Conservation (phyloP, 2,797 vertebrate genomes). For the Chiroxiphia lanceolata region DNA sequence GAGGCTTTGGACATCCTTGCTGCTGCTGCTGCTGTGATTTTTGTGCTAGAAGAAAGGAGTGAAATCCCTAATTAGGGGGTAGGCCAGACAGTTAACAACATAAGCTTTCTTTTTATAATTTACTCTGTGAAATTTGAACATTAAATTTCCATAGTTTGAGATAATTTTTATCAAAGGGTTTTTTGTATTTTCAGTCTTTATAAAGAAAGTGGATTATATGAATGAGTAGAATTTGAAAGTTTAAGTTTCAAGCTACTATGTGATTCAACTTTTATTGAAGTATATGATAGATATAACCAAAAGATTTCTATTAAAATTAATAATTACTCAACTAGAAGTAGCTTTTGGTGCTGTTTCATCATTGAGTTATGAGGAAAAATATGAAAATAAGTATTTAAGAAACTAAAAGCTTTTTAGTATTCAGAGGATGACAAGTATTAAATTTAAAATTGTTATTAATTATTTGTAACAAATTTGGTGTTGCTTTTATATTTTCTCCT, state of each 20-base stretch:
- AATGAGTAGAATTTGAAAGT: neutral
- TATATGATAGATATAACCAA: too few relatives aligned
- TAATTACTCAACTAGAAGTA: neutral
- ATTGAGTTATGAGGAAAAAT: neutral
- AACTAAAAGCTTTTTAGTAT: neutral
- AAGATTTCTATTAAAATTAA: neutral
- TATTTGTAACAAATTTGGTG: fast-evolving
- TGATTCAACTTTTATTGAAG: neutral
- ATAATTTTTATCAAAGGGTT: neutral
- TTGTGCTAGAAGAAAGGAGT: neutral
- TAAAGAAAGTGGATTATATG: neutral
- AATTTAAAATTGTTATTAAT: neutral
- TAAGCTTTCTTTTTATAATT: neutral
- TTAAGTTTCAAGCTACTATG: neutral
- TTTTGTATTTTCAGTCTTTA: neutral
- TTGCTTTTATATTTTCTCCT: neutral
- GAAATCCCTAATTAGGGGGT: neutral
- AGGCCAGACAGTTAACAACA: neutral
- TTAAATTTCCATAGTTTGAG: neutral
- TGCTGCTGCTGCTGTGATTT: neutral
- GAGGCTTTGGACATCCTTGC: neutral
- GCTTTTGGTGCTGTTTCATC: neutral
- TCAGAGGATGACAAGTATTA: neutral
- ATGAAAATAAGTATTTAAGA: neutral
- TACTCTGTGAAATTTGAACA: neutral